Percentiles rank a stretch among this genome's conserved stretches.
phyloP scores from a whole-genome alignment of 2,797 vertebrate species.

The Enteromius treurensis region DNA sequence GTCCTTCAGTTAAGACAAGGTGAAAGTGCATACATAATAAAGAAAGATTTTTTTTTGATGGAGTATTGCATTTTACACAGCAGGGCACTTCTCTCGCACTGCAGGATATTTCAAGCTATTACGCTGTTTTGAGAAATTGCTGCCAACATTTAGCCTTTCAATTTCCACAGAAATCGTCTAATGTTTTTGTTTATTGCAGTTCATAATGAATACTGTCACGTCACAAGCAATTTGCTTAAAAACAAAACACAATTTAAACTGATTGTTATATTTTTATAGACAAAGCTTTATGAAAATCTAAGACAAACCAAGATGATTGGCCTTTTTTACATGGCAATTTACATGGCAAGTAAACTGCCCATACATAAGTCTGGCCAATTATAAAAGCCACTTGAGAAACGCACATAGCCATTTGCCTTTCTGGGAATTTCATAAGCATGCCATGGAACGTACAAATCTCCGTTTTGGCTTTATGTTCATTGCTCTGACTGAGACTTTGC shows the following conservation, averaged over 20 bases:
- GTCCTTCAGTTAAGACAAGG: neutral
- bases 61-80: neutral
- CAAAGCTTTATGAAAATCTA: neutral
- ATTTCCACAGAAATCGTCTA: neutral
- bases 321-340: neutral
- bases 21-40: neutral
- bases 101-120: conserved; percentile 15
- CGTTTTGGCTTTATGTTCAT: neutral
- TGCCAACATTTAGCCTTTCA: conserved; percentile 7
- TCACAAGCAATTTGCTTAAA: neutral
- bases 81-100: neutral
- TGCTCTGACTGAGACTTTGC: conserved; percentile 7
- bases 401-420: neutral
- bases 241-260: neutral
- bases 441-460: neutral
- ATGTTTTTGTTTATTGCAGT: neutral
- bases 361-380: neutral
- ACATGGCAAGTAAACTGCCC: neutral
- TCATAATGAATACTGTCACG: neutral
- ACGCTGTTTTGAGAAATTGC: neutral
- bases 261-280: conserved; percentile 10
- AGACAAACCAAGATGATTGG: neutral
- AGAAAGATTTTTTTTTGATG: neutral
- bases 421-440: neutral
- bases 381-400: conserved; percentile 7